These are phyloP conservation scores for Dicaeum eximium DNA, from an alignment of 2,113 vertebrate genomes.

Conservation along the genomic window DNA sequence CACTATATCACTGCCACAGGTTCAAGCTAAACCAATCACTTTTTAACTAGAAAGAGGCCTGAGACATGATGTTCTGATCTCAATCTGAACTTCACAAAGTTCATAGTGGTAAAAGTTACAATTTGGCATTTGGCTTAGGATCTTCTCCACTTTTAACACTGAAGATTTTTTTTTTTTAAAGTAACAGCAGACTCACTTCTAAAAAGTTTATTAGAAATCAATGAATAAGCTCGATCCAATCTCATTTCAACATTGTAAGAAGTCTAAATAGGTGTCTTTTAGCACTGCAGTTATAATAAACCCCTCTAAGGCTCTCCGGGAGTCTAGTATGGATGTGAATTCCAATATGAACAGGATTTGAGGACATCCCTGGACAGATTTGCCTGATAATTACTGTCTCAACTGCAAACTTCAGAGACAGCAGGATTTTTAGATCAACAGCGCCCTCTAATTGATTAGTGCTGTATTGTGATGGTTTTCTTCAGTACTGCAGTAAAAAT, in stretches of 20 bases:
- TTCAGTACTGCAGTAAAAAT: neutral
- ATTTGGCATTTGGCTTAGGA: slow-evolving; percentile 30
- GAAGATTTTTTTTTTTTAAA: neutral
- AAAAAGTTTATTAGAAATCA: slow-evolving; percentile 63
- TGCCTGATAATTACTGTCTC: slow-evolving; percentile 7
- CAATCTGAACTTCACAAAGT: slow-evolving; percentile 42
- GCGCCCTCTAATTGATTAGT: slow-evolving; percentile 13
- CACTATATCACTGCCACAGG: slow-evolving; percentile 49
- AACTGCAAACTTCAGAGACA: neutral
- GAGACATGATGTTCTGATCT: slow-evolving; percentile 42
- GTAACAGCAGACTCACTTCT: slow-evolving; percentile 10
- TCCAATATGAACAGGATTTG: slow-evolving; percentile 56
- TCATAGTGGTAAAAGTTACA: neutral
- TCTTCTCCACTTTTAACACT: neutral
- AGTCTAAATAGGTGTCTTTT: slow-evolving; percentile 64
- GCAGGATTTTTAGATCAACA: slow-evolving; percentile 24
- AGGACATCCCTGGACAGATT: slow-evolving; percentile 46
- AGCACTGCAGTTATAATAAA: slow-evolving; percentile 64
- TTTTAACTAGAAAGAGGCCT: slow-evolving; percentile 31
- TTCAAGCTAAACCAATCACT: slow-evolving; percentile 48
- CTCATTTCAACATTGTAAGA: slow-evolving; percentile 58
- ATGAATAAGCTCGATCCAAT: slow-evolving; percentile 58
- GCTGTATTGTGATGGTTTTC: neutral
- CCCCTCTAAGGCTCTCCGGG: slow-evolving; percentile 35
- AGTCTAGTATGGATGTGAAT: slow-evolving; percentile 59